Evolutionary conservation across 2,797 vertebrate species (phyloP).

Genomic region (Denticeps clupeoides): DNA sequence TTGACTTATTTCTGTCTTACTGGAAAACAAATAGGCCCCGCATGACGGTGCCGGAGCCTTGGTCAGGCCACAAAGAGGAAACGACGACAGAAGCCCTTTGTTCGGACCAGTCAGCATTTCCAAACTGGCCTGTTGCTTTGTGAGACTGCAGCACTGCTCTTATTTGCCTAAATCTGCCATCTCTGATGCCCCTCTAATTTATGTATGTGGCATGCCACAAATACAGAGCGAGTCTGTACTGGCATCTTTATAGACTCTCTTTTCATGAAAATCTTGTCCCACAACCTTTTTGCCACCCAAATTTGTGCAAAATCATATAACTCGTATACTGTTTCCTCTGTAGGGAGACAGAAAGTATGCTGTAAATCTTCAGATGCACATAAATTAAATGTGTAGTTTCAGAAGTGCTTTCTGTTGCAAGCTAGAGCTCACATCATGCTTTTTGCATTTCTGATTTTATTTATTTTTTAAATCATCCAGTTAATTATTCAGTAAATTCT

Average conservation of each 20-base stretch:
- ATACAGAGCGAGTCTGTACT: slow-evolving; percentile 18
- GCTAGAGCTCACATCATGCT: no score
- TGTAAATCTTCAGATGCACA: slow-evolving; percentile 14
- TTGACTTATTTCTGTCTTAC: background rate
- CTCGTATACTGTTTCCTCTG: slow-evolving; percentile 19
- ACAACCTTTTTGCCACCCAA: slow-evolving; percentile 21
- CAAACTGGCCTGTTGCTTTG: background rate
- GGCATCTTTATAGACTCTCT: slow-evolving; percentile 26
- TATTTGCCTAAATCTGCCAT: slow-evolving; percentile 12
- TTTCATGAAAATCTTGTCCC: slow-evolving; percentile 18
- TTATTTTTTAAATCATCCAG: no score
- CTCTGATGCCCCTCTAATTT: slow-evolving; percentile 16
- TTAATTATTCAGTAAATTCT: no score
- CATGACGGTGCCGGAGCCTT: no score
- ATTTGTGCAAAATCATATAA: slow-evolving; percentile 18
- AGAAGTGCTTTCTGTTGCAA: no score
- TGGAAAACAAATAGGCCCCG: no score
- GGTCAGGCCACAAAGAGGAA: slow-evolving; percentile 11
- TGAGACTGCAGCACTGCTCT: background rate
- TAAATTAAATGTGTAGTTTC: slow-evolving; percentile 12
- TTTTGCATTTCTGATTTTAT: no score
- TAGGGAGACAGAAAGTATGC: slow-evolving; percentile 15
- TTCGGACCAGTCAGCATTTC: background rate
- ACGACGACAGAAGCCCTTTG: slow-evolving; percentile 4
- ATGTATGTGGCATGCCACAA: slow-evolving; percentile 15